Evolutionary conservation across 2,888 invertebrate species (phyloP).

Genomic region (Drosophila tripunctata): DNA sequence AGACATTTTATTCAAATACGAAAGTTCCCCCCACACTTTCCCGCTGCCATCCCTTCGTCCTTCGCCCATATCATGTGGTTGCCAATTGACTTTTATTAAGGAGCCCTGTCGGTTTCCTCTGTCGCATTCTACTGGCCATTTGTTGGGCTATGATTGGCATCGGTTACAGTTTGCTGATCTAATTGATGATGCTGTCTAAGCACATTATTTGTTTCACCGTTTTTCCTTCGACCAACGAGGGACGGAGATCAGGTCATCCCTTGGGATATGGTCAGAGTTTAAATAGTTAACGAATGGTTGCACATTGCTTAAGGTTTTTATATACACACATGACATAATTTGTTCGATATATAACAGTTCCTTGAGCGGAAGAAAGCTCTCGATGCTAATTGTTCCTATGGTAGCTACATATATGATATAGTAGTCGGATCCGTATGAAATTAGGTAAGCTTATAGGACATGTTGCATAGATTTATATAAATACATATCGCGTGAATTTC

Average conservation of each 20-base stretch:
- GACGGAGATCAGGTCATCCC: background rate
- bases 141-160: constrained; percentile 62
- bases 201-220: constrained; percentile 41
- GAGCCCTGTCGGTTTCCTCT: constrained; percentile 41
- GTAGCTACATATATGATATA: too few relatives aligned
- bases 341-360: background rate
- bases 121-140: constrained; percentile 53
- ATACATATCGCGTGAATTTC: too few relatives aligned
- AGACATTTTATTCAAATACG: constrained; percentile 72
- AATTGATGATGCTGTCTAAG: constrained; percentile 50
- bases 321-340: constrained; percentile 1
- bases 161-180: constrained; percentile 60
- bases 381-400: too few relatives aligned
- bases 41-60: background rate
- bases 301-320: constrained; percentile 4
- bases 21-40: constrained; percentile 2
- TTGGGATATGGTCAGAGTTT: constrained; percentile 28
- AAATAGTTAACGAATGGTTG: constrained; percentile 30
- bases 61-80: constrained; percentile 22
- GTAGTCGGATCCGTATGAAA: too few relatives aligned
- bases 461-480: too few relatives aligned
- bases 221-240: background rate
- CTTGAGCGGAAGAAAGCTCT: too few relatives aligned
- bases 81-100: constrained; percentile 71
- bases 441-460: too few relatives aligned